phyloP scores from a whole-genome alignment of 64 coral and sea anemone species.

The Stichodactyla mertensii region DNA sequence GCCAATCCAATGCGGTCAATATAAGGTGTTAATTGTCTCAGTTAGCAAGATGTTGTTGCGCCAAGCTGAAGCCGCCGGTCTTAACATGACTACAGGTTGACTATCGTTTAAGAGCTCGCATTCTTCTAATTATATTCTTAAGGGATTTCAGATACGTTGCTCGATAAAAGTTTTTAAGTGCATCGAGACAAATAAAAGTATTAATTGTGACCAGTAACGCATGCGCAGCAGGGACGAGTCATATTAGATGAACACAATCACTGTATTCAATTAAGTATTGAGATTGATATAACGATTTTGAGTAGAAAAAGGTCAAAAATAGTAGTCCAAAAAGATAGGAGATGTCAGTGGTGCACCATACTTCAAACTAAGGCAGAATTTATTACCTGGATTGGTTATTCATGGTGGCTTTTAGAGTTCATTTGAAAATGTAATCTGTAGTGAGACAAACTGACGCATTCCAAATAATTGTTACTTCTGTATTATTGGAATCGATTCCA shows the following conservation, averaged over 20 bases:
- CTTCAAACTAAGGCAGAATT: not conserved
- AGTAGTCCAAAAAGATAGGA: not conserved
- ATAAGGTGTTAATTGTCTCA: conserved; percentile 12
- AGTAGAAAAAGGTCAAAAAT: not conserved
- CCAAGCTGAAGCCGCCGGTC: not conserved
- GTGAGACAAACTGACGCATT: conserved; percentile 11
- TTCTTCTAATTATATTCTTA: not conserved
- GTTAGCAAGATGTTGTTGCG: conserved; percentile 14
- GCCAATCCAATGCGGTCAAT: not conserved
- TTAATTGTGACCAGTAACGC: not conserved
- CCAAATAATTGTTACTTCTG: not conserved
- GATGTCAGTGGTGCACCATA: not conserved
- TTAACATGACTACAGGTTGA: not conserved
- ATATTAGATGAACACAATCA: not conserved
- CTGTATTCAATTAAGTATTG: not conserved
- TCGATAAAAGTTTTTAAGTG: not conserved
- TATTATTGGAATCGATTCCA: too few relatives aligned
- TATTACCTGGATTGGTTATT: not conserved
- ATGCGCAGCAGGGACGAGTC: not conserved
- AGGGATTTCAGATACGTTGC: not conserved
- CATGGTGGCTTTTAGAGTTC: conserved; percentile 4
- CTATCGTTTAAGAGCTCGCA: not conserved
- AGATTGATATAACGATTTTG: conserved; percentile 1
- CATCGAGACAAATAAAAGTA: not conserved
- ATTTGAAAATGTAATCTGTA: not conserved